Evolutionary conservation across 2,888 invertebrate species (phyloP), one percentile per base, ranked within the genome.

Genomic region (Merodon equestris): DNA sequence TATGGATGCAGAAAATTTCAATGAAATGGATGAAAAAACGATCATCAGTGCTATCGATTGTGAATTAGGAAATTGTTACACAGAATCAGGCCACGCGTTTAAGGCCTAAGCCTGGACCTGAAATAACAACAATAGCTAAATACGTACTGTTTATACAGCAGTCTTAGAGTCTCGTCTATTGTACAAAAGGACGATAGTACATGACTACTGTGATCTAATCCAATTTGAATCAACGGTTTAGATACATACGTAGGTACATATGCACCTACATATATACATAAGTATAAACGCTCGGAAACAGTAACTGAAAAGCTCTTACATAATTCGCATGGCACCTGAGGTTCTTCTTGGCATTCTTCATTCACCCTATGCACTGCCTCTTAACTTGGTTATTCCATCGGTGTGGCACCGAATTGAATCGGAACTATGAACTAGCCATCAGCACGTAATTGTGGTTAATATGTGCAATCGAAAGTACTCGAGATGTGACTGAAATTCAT

Each of bases 401-500:
- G 57, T 63, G 72, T 67, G 67, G 63, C 72, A 77, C 67, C 67
- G 72, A 67, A 68, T 51, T 15, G 15, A 50, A 34, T 18, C 27
- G 7, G 61, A 44, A 44, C 48, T 50, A 51, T 40, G 72, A 67
- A 77, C 72, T 77, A 77, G 72, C 60, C 76, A 77, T 15, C 67
- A 47, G 66, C 71, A 67, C 51, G 45, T 47, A 10, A 27, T 9
- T 45, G 19, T 19, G 48, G 50, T 42, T 60, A 58, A 66, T 36
- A 60, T 10, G n/a, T 45, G 67, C 50, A 63, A 68, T 73, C 77
- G 77, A 77, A 77, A 77, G 77, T 77, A 51, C 27, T 51, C 51
- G 63, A 67, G 56, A 63, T 77, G 77, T 77, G 77, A 77, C 72
- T 68, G 27, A 68, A 73, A 77, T 77, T 68, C 67, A 72, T 58